Evolutionary conservation across 2,888 invertebrate genomes (phyloP).

Genomic region (Chrysina gloriosa): DNA sequence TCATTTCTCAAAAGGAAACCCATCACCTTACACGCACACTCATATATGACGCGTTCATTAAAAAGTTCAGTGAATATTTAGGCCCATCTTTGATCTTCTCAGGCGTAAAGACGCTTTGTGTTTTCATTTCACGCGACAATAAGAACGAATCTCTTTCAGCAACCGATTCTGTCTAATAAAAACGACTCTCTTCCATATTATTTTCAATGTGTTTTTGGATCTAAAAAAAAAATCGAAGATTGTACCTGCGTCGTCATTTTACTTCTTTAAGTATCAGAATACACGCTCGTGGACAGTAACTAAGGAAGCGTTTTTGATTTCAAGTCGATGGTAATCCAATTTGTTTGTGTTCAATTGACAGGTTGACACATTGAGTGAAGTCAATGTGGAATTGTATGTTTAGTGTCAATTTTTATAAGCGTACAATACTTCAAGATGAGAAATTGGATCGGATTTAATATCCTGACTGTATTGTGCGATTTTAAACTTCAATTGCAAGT

Average conservation of each 20-base stretch:
- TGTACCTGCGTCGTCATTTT: too few relatives aligned
- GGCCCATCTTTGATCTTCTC: conserved; percentile 24
- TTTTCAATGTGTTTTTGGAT: too few relatives aligned
- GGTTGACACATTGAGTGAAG: neutral
- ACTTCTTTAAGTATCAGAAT: too few relatives aligned
- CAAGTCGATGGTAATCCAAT: too few relatives aligned
- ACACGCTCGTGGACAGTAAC: too few relatives aligned
- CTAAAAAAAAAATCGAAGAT: too few relatives aligned
- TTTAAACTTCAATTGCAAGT: too few relatives aligned
- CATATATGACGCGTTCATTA: conserved; percentile 4
- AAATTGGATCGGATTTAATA: too few relatives aligned
- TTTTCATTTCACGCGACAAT: neutral
- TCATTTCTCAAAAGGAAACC: neutral
- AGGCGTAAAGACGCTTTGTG: conserved; percentile 17
- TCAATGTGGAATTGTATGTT: neutral
- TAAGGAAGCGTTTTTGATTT: too few relatives aligned
- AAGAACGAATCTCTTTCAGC: neutral
- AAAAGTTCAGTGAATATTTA: conserved; percentile 28
- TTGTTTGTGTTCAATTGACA: too few relatives aligned
- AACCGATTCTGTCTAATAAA: too few relatives aligned
- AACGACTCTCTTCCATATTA: neutral
- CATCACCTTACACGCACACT: neutral
- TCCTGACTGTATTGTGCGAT: too few relatives aligned
- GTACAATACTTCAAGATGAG: conserved; percentile 2
- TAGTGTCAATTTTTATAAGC: conserved; percentile 8